These are phyloP conservation scores for Acronicta psi DNA, from an alignment of 2,888 invertebrate species.

Conservation along the genomic window DNA sequence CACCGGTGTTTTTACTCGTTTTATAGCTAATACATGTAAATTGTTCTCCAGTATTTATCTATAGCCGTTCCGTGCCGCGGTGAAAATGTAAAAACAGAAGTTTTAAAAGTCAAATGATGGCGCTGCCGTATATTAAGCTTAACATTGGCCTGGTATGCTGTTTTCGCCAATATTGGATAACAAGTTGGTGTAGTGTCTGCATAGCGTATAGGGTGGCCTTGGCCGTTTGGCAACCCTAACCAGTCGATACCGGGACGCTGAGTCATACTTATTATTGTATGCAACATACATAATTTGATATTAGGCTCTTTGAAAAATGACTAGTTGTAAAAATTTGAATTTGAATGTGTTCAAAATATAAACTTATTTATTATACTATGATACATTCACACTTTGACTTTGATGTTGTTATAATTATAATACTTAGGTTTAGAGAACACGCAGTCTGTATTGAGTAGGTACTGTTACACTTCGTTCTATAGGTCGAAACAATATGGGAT, in stretches of 20 bases:
- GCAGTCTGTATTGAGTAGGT: no score
- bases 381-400: no score
- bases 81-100: slow-evolving; percentile 5
- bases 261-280: slow-evolving; percentile 55
- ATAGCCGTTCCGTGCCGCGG: background rate
- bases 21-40: slow-evolving; percentile 14
- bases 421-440: no score
- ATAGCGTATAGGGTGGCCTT: slow-evolving; percentile 67
- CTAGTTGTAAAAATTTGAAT: background rate
- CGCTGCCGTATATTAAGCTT: background rate
- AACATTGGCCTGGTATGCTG: slow-evolving; percentile 23
- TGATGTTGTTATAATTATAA: no score
- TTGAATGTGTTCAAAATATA: no score
- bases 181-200: slow-evolving; percentile 56
- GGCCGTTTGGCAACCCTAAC: slow-evolving; percentile 65
- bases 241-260: slow-evolving; percentile 63
- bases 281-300: background rate
- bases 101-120: slow-evolving; percentile 1
- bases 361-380: no score
- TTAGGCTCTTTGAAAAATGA: background rate
- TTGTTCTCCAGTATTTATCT: slow-evolving; percentile 4
- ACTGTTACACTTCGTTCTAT: no score
- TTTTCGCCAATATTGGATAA: slow-evolving; percentile 28
- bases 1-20: slow-evolving; percentile 1
- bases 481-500: no score